These are phyloP conservation scores for Sinotaia quadrata DNA, from an alignment of 2,888 invertebrate species.

Conservation along the genomic window DNA sequence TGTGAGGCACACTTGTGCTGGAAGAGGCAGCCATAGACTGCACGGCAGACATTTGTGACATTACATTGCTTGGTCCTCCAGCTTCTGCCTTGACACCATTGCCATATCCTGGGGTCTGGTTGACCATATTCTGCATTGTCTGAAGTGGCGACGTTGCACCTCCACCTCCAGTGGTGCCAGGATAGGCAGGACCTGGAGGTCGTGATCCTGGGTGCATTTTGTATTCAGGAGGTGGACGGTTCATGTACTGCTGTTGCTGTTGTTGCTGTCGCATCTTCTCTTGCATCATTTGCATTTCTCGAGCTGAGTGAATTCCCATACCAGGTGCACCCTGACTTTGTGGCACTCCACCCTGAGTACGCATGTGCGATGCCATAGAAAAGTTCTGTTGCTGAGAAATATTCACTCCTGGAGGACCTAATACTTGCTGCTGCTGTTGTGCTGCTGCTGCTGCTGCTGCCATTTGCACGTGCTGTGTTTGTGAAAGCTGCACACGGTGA, in stretches of 20 bases:
- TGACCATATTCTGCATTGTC: constrained; percentile 73
- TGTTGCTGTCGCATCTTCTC: constrained; percentile 36
- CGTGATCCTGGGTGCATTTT: constrained; percentile 73
- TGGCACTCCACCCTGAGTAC: constrained; percentile 34
- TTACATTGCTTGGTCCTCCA: constrained; percentile 37
- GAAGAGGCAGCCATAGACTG: constrained; percentile 45
- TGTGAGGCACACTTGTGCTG: constrained; percentile 21
- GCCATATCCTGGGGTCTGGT: constrained; percentile 74
- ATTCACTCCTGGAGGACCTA: constrained; percentile 41
- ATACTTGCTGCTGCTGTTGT: constrained; percentile 54
- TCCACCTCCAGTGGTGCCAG: constrained; percentile 31
- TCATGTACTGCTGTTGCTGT: constrained; percentile 60
- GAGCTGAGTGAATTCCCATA: constrained; percentile 49
- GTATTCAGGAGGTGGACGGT: constrained; percentile 88
- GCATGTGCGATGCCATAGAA: constrained; percentile 38
- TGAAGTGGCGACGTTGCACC: constrained; percentile 63
- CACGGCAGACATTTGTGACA: constrained; percentile 58
- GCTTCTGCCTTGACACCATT: constrained; percentile 60
- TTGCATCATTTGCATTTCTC: constrained; percentile 43
- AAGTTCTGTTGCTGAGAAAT: constrained; percentile 62
- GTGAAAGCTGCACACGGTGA: constrained; percentile 61
- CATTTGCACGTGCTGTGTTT: constrained; percentile 67
- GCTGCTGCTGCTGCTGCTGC: constrained; percentile 39
- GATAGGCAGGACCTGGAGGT: constrained; percentile 27
- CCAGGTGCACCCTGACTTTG: constrained; percentile 43